Base-by-base conservation (phyloP, 2,113 vertebrate species). In the Chamaetylas fuelleborni region DNA sequence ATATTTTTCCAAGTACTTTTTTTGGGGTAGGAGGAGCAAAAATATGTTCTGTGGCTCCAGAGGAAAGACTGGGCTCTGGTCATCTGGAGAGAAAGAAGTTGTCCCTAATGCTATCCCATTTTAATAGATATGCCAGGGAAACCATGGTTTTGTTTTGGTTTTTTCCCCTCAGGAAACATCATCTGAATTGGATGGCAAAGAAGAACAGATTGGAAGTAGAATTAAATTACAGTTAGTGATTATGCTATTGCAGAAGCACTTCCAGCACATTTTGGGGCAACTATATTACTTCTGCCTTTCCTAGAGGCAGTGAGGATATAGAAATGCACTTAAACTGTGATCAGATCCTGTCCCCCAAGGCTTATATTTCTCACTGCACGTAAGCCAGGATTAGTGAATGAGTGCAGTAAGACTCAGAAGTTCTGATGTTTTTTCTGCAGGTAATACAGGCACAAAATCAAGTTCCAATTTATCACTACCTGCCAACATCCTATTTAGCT, bases 21-120 rank as follows among this genome's bases (percentile, higher is more conserved):
- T 36, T 9, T 0, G 4, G 25, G 12, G 3, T 34, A 42, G 13
- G 17, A 5, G 24, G 5, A 11, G 11, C 2, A 53, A 23, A 74
- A 60, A 11, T 48, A 47, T 29, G 1, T 9, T 66, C 18, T 66
- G 11, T 74, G 25, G 4, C 11, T 67, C 12, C 31, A 79, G 25
- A 71, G 40, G 47, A 89, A 79, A 62, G 5, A 50, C 6, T 2
- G 9, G 6, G 19, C 19, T 93, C 80, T 67, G 9, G 7, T 67
- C 40, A 90, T 43, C 42, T 7, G 1, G 16, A 61, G 17, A 47
- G 19, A 14, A 57, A 40, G 23, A 56, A 62, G 2, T 5, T 36
- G 12, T 47, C 33, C 19, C 12, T 87, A 51, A 34, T 19, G 8
- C 4, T 64, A 8, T 31, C 36, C 11, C 5, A 54, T 77, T 61